phyloP scores from a whole-genome alignment of 2,113 vertebrate species.

The Trinectes maculatus region DNA sequence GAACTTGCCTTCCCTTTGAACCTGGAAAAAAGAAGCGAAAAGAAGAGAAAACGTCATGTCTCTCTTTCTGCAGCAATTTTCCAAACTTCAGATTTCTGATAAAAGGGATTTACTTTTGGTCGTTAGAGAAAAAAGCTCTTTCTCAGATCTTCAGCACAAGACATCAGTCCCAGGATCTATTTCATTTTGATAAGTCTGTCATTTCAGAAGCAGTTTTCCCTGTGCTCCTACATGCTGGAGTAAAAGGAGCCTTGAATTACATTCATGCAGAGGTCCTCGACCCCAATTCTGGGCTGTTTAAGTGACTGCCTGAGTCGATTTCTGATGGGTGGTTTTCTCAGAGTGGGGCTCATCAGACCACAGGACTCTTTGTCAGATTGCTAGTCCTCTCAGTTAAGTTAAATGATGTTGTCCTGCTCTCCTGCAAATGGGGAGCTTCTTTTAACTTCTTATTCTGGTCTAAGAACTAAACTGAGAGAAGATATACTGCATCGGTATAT shows the following conservation, averaged over 20 bases:
- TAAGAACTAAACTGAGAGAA: not conserved
- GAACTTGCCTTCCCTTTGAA: not conserved
- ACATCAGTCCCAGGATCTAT: constrained; percentile 31
- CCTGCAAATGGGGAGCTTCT: not conserved
- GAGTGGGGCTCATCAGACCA: constrained; percentile 40
- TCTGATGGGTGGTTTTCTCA: constrained; percentile 45
- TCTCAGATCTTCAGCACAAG: constrained; percentile 5
- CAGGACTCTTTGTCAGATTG: constrained; percentile 36
- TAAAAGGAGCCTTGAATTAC: constrained; percentile 56
- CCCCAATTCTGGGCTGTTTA: constrained; percentile 63
- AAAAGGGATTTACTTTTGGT: too few species aligned
- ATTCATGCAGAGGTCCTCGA: constrained; percentile 53
- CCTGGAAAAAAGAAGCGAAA: constrained; percentile 5
- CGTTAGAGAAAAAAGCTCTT: not conserved
- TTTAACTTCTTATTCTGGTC: not conserved
- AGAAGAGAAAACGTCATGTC: too few species aligned
- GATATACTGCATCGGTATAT: not conserved
- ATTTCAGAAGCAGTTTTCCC: constrained; percentile 25
- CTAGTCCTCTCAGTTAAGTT: constrained; percentile 41
- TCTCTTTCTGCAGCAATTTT: too few species aligned
- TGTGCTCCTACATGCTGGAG: not conserved
- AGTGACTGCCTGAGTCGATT: constrained; percentile 67
- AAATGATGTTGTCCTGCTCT: constrained; percentile 24
- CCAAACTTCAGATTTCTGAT: not conserved
- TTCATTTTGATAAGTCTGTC: constrained; percentile 49